Evolutionary conservation across 2,797 vertebrate genomes (phyloP).

Genomic region (Euthynnus affinis): DNA sequence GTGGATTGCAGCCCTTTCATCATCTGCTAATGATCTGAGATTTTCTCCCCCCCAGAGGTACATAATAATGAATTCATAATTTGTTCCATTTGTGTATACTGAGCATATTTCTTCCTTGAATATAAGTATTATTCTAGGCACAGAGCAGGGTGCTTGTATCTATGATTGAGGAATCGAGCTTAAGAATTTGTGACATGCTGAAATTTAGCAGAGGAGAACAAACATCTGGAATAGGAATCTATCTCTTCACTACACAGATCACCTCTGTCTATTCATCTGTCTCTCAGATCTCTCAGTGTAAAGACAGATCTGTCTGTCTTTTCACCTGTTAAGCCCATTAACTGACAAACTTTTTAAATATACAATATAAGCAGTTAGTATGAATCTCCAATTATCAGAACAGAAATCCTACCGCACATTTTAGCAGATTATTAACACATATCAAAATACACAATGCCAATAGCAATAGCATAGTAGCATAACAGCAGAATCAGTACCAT

Average conservation of each 20-base stretch:
- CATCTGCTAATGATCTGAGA: constrained; percentile 49
- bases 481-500: no score
- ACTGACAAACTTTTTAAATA: not conserved
- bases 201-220: constrained; percentile 75
- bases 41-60: constrained; percentile 12
- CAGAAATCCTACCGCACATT: not conserved
- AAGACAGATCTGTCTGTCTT: constrained; percentile 8
- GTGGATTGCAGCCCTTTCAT: constrained; percentile 36
- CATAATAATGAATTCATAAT: constrained; percentile 62
- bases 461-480: no score
- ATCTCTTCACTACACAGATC: constrained; percentile 55
- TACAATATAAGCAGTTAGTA: not conserved
- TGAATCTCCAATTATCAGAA: not conserved
- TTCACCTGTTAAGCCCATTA: constrained; percentile 10
- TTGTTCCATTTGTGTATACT: constrained; percentile 61
- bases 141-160: constrained; percentile 34
- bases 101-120: constrained; percentile 56
- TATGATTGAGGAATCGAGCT: constrained; percentile 62
- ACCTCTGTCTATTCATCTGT: constrained; percentile 53
- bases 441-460: no score
- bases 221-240: constrained; percentile 85
- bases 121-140: constrained; percentile 74
- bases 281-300: constrained; percentile 32
- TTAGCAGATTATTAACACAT: not conserved
- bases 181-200: constrained; percentile 68